Conservation (phyloP, 2,888 invertebrate species). For the Mallateleia sp. region DNA sequence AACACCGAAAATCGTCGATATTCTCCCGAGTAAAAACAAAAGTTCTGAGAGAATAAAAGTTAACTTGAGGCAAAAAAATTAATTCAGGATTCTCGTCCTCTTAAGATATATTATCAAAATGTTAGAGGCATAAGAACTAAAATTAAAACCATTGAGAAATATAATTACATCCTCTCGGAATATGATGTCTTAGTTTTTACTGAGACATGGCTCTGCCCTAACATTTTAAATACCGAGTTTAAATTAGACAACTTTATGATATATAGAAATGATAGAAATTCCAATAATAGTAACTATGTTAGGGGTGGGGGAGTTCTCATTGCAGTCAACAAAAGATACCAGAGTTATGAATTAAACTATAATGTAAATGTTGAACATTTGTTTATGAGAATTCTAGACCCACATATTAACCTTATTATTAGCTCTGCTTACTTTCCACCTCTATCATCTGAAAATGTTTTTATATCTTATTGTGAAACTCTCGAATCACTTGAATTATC, state of each 20-base stretch:
- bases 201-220: slow-evolving; percentile 24
- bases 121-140: slow-evolving; percentile 17
- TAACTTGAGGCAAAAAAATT: no score
- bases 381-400: no score
- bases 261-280: slow-evolving; percentile 18
- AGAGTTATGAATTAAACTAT: not conserved
- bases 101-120: slow-evolving; percentile 44
- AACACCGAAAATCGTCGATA: not conserved
- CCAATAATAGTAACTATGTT: not conserved
- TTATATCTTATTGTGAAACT: not conserved
- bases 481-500: no score
- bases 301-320: slow-evolving; percentile 31
- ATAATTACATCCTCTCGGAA: slow-evolving; percentile 1
- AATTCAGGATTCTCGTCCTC: no score
- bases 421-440: slow-evolving; percentile 16
- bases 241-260: slow-evolving; percentile 14
- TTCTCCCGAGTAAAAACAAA: no score
- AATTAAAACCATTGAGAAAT: slow-evolving; percentile 15
- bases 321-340: slow-evolving; percentile 5
- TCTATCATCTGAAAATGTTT: not conserved
- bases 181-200: slow-evolving; percentile 30
- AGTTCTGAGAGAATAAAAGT: no score
- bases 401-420: slow-evolving; percentile 15
- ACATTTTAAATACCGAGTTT: slow-evolving; percentile 4
- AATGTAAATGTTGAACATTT: slow-evolving; percentile 36